Evolutionary conservation across 2,797 vertebrate genomes (phyloP), one percentile per base, ranked within the genome.

Genomic region (Onychomys leucogaster): DNA sequence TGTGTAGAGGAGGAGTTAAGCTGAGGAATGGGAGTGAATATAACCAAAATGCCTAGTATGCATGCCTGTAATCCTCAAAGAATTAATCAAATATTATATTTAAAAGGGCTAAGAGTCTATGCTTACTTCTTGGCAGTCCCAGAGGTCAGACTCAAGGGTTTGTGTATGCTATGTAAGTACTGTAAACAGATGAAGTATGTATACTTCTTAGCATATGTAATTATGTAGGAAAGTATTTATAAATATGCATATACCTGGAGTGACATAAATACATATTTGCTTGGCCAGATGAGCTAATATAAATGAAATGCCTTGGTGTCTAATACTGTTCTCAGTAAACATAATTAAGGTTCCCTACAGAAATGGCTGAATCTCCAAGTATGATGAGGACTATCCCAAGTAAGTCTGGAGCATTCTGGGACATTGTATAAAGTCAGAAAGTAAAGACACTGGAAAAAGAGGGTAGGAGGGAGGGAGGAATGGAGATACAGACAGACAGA

Each of bases 241-340:
- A 81, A 10, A 37, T 80, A 5, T 81, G 73, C 34, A 73, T 57
- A 67, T 32, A 67, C 14, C 37, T 37, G 2, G 6, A 21, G 59
- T 96, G 87, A 5, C 81, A 77, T 76, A 69, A 94, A 41, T 29
- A 32, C 9, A 65, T 52, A 29, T 80, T 95, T 91, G 34, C 25
- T 80, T 80, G 71, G 12, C n/a, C 55, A 90, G 32, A 82, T 83
- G 57, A 87, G 27, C 90, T 61, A 57, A n/a, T 6, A 13, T 90
- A 69, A 84, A 75, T 83, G 29, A 94, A 94, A 92, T 34, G 61
- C 19, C 55, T 87, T 90, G 23, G 23, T 78, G 49, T 92, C 34
- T 61, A 90, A 92, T 32, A 59, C 14, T 34, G 52, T 86, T 77
- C 17, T 83, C 55, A 85, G 19, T 77, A 83, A 83, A 82, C 49